Conservation (phyloP, 2,113 vertebrate species). For the Danionella cerebrum region DNA sequence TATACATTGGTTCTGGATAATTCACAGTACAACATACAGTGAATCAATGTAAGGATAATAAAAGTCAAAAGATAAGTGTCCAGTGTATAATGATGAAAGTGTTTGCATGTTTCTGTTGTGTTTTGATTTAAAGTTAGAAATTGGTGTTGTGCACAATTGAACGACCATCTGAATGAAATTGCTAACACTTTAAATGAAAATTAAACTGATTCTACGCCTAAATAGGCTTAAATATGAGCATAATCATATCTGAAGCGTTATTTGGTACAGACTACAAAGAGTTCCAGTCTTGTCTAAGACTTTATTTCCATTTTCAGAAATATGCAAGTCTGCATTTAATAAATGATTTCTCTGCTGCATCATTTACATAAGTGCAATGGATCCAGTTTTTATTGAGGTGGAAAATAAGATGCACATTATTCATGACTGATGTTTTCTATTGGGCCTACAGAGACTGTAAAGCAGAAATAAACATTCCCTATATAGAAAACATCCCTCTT, state of each 20-base stretch:
- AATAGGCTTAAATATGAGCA: conserved; percentile 5
- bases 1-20: no score
- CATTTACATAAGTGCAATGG: not conserved
- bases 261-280: not conserved
- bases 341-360: not conserved
- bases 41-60: no score
- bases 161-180: no score
- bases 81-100: no score
- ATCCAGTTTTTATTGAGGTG: conserved; percentile 6
- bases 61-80: no score
- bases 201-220: no score
- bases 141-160: no score
- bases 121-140: no score
- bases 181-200: no score
- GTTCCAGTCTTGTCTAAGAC: not conserved
- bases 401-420: conserved; percentile 26
- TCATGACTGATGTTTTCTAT: conserved; percentile 22
- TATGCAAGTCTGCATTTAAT: not conserved
- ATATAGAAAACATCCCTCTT: not conserved
- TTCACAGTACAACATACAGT: no score
- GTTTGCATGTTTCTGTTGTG: no score
- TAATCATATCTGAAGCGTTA: not conserved
- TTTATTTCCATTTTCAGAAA: conserved; percentile 14
- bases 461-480: conserved; percentile 18
- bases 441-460: not conserved